A percentile compares a stretch with the other conserved stretches of the same genome.
Conservation (phyloP, 2,113 vertebrate species). For the Hirundichthys speculiger region DNA sequence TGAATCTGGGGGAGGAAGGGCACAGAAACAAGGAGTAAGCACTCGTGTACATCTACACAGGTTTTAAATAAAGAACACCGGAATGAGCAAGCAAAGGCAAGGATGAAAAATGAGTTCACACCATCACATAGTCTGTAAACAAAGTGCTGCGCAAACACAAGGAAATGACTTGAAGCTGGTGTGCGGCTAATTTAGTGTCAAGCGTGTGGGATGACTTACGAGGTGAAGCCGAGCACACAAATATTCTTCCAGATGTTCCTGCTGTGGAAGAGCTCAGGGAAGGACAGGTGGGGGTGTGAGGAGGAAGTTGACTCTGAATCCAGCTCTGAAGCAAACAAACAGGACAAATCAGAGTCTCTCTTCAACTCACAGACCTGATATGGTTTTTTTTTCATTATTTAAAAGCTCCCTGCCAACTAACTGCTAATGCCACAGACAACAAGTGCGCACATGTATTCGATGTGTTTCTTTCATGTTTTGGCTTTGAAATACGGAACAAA, state of each 20-base stretch:
- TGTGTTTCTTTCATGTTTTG: no score
- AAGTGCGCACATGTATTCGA: no score
- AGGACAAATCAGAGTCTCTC: slow-evolving; percentile 1
- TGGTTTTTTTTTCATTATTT: no score
- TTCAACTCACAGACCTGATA: no score
- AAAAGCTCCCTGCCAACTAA: no score
- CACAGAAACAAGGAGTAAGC: slow-evolving; percentile 11
- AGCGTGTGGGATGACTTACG: slow-evolving; percentile 78
- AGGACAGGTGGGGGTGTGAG: slow-evolving; percentile 78
- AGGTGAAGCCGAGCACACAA: slow-evolving; percentile 90
- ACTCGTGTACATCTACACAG: not conserved
- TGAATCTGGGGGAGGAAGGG: slow-evolving; percentile 79
- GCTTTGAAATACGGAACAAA: no score
- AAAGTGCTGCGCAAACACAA: slow-evolving; percentile 3
- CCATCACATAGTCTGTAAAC: not conserved
- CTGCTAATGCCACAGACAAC: no score
- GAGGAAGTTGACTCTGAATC: slow-evolving; percentile 78
- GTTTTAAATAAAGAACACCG: slow-evolving; percentile 6
- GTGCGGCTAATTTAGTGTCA: not conserved
- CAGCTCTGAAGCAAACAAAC: slow-evolving; percentile 77
- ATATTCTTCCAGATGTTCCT: slow-evolving; percentile 93
- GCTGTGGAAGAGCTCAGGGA: slow-evolving; percentile 84
- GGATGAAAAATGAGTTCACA: slow-evolving; percentile 13
- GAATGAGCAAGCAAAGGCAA: slow-evolving; percentile 5
- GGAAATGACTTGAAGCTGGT: not conserved